phyloP scores from a whole-genome alignment of 2,888 invertebrate species.

The Microdon myrmicae region DNA sequence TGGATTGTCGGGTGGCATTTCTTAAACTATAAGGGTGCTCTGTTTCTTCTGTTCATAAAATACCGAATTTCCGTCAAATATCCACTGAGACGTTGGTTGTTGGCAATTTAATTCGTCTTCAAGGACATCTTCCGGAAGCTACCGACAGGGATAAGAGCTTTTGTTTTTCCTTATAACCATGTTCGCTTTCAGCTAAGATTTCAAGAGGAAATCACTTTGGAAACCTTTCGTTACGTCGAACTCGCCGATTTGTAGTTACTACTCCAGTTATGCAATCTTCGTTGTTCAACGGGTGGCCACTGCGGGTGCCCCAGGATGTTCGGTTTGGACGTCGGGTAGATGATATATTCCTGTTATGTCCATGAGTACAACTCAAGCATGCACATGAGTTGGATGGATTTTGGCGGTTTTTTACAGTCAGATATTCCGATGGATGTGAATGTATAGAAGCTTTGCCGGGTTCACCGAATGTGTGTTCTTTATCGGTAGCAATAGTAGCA shows the following conservation, averaged over 20 bases:
- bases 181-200: too few relatives aligned
- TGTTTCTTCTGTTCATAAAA: conserved; percentile 35
- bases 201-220: not conserved
- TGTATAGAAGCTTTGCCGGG: not conserved
- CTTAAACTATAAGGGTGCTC: conserved; percentile 32
- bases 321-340: conserved; percentile 21
- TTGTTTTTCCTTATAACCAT: too few relatives aligned
- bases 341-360: conserved; percentile 17
- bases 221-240: conserved; percentile 26
- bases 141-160: too few relatives aligned
- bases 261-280: conserved; percentile 14
- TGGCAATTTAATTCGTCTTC: not conserved
- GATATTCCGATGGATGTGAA: conserved; percentile 10
- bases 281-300: conserved; percentile 14
- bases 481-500: conserved; percentile 2
- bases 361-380: conserved; percentile 31
- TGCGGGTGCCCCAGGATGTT: conserved; percentile 42
- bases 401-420: conserved; percentile 10
- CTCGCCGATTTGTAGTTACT: conserved; percentile 10
- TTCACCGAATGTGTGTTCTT: conserved; percentile 10
- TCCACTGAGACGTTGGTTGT: not conserved
- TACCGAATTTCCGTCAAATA: conserved; percentile 28
- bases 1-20: conserved; percentile 54
- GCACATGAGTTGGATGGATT: conserved; percentile 32
- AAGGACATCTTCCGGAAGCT: too few relatives aligned